Evolutionary conservation across 2,113 vertebrate species (phyloP), one percentile per base, ranked within the genome.

Genomic region (Esox niger): DNA sequence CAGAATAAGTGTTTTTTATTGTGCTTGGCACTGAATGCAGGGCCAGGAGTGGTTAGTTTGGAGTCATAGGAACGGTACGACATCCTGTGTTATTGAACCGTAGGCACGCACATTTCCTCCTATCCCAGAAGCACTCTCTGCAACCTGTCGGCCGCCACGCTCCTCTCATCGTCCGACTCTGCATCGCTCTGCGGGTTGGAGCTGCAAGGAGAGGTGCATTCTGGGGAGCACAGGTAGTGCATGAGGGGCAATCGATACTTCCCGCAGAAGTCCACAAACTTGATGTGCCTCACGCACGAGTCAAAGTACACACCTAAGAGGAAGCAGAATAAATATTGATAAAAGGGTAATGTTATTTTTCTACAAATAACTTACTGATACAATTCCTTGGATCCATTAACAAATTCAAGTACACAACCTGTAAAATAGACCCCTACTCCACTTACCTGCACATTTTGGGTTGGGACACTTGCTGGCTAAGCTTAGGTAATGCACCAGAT

Each of bases 211-310:
- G 95, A 95, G 20, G 94, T 95, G 84, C 96, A 98, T 83, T 91
- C 95, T 2, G 97, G 97, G 23, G 97, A 99, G 88, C 97, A 99
- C 88, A 99, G 88, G 89, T 99, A 99, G 90, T 99, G 97, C 97
- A 99, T 98, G 82, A 98, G 91, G 0, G 97, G 97, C 30, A 99
- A 92, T 4, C 97, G 95, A 17, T 98, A 99, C 88, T 99, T 99
- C 56, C 97, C 97, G 29, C 97, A 99, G 88, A 99, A 99, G 91
- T 99, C 97, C 80, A 99, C 97, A 2, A 98, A 99, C 85, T 98
- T 98, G 88, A 99, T 99, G 35, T 98, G 97, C 59, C 97, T 91
- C 82, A 99, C 96, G 2, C 97, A 98, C 38, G 95, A 97, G 87
- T 98, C 96, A 29, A 99, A 99, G 89, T 99, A 99, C 68, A 99